These are phyloP conservation scores for Malurus cyaneus DNA, from an alignment of 2,113 vertebrate genomes.

Conservation along the genomic window DNA sequence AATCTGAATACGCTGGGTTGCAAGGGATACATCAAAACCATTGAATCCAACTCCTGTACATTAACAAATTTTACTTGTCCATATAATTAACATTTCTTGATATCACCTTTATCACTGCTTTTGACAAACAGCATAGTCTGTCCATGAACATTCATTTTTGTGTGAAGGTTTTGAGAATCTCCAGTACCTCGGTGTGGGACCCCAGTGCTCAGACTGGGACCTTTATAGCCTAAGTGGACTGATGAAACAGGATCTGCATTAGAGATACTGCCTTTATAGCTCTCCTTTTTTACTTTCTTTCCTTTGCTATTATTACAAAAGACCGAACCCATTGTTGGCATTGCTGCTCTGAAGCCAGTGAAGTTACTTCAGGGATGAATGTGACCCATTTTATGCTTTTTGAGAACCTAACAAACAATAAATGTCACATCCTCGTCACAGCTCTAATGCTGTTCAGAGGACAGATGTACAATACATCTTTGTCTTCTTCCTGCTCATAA, in stretches of 20 bases:
- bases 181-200: background rate
- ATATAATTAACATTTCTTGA: background rate
- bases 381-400: conserved; percentile 23
- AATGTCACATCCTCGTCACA: conserved; percentile 27
- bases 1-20: no score
- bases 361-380: conserved; percentile 5
- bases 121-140: background rate
- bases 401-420: conserved; percentile 8
- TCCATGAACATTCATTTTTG: background rate
- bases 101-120: background rate
- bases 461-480: conserved; percentile 53
- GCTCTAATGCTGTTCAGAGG: conserved; percentile 15
- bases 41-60: no score
- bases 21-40: no score
- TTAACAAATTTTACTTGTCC: no score
- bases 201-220: background rate
- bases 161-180: background rate
- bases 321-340: background rate
- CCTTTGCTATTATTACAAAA: background rate
- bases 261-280: background rate
- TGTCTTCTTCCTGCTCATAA: conserved; percentile 69
- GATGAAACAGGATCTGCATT: background rate
- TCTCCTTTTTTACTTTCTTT: background rate
- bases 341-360: background rate
- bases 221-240: background rate